These are phyloP conservation scores for Taenaris catops DNA, from an alignment of 2,888 invertebrate species.

Conservation along the genomic window DNA sequence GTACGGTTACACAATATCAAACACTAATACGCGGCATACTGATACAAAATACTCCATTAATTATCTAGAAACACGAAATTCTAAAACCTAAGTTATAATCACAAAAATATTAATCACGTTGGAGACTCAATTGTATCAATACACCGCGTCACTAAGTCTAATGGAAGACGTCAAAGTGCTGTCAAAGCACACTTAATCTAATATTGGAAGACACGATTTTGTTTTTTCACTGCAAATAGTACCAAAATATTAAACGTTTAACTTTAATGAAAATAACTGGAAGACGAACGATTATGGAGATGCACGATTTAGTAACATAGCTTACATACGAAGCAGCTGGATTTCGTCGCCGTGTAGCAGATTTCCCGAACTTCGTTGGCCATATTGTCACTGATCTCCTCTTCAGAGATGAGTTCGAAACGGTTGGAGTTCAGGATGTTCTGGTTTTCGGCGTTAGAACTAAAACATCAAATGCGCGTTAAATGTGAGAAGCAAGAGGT, in stretches of 20 bases:
- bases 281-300: slow-evolving; percentile 30
- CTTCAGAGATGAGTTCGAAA: slow-evolving; percentile 56
- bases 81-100: slow-evolving; percentile 22
- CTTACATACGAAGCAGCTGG: slow-evolving; percentile 69
- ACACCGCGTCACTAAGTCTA: slow-evolving; percentile 63
- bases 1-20: slow-evolving; percentile 44
- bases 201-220: slow-evolving; percentile 76
- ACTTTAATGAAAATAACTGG: slow-evolving; percentile 27
- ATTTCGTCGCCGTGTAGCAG: slow-evolving; percentile 60
- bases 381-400: slow-evolving; percentile 78
- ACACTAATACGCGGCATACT: slow-evolving; percentile 43
- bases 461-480: slow-evolving; percentile 63
- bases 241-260: slow-evolving; percentile 38
- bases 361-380: slow-evolving; percentile 79
- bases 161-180: slow-evolving; percentile 66
- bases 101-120: slow-evolving; percentile 38
- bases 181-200: slow-evolving; percentile 59
- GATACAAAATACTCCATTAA: slow-evolving; percentile 37
- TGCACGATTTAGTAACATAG: slow-evolving; percentile 48
- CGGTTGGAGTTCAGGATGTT: slow-evolving; percentile 60
- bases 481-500: slow-evolving; percentile 62
- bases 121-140: slow-evolving; percentile 32
- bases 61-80: slow-evolving; percentile 35
- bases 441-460: slow-evolving; percentile 66
- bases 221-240: slow-evolving; percentile 69